Conservation (phyloP, 2,888 invertebrate species). For the Caenorhabditis japonica region DNA sequence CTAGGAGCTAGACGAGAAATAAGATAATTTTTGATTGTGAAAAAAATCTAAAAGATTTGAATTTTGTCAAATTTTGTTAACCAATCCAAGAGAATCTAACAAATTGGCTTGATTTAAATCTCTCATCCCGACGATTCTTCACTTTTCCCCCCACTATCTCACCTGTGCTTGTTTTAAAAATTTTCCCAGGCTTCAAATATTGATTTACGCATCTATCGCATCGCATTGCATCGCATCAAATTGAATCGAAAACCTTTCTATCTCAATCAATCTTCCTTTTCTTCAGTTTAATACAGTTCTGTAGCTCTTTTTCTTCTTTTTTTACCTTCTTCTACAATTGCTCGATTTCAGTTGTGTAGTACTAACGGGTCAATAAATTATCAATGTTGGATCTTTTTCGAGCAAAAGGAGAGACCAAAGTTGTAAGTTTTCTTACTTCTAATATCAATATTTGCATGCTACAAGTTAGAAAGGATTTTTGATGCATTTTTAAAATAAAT, state of each 20-base stretch:
- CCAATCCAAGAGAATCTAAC: constrained; percentile 12
- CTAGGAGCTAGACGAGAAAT: no score
- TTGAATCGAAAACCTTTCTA: no score
- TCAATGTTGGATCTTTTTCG: constrained; percentile 55
- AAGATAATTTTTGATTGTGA: no score
- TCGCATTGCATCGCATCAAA: no score
- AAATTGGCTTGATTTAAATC: constrained; percentile 29
- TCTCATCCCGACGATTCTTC: constrained; percentile 11
- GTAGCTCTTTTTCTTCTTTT: constrained; percentile 9
- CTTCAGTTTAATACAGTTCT: neutral
- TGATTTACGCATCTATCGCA: no score
- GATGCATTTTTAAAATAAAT: no score
- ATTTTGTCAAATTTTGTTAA: no score
- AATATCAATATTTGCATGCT: no score
- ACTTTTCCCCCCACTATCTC: constrained; percentile 18
- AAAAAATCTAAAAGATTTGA: no score
- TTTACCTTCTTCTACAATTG: neutral
- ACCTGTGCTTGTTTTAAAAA: constrained; percentile 13
- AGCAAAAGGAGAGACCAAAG: constrained; percentile 48
- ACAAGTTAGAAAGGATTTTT: no score
- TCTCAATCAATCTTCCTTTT: constrained; percentile 7
- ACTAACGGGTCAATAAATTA: constrained; percentile 49
- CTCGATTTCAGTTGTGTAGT: constrained; percentile 44
- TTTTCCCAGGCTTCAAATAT: constrained; percentile 31
- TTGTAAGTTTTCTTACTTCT: constrained; percentile 29